Base-by-base conservation (phyloP, 2,113 vertebrate genomes). In the Takifugu flavidus region DNA sequence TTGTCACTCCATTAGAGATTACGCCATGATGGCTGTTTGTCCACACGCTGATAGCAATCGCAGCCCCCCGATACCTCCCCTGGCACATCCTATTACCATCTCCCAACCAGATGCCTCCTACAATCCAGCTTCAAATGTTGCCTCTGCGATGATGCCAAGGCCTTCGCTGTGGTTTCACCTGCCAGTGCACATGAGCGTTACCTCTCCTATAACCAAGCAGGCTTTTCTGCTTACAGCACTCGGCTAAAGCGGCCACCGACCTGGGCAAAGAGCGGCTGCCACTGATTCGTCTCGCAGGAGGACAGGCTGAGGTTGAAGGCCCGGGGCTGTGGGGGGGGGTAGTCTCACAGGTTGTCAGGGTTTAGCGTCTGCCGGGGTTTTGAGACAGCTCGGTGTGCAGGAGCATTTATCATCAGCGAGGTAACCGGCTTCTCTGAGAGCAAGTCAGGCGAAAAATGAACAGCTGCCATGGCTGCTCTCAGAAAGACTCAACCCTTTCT, bases 371-470 rank as follows among this genome's bases (percentile, higher is more conserved):
- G 7, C 65, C 42, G 65, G 68, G 70, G 77, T 75, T 85, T 52
- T 77, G 12, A 89, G 82, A 91, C 65, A 84, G 81, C 69, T 66
- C 75, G 64, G 81, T 53, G 74, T 88, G 86, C 72, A 68, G 74
- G 52, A 82, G 80, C 82, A 92, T 91, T 91, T 89, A 90, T 93
- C 89, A 91, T 75, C 75, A 59, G 62, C 74, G 84, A 92, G 90
- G 89, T 91, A 93, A 92, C 89, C 71, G 78, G 87, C 84, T 88
- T 87, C 75, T 86, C 89, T 76, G 79, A 86, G 83, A 90, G 73
- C 90, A 86, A 84, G 77, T 93, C 89, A 85, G 83, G 91, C 90
- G 91, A 91, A 94, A 95, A 94, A 95, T 92, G 89, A 95, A 92
- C 93, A 94, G 91, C 91, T 94, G 93, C 89, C 90, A 92, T 25